Percentiles rank a stretch among this genome's conserved stretches.
Evolutionary conservation across 23 tunicate species (phyloP).

Genomic region (Clavelina lepadiformis): DNA sequence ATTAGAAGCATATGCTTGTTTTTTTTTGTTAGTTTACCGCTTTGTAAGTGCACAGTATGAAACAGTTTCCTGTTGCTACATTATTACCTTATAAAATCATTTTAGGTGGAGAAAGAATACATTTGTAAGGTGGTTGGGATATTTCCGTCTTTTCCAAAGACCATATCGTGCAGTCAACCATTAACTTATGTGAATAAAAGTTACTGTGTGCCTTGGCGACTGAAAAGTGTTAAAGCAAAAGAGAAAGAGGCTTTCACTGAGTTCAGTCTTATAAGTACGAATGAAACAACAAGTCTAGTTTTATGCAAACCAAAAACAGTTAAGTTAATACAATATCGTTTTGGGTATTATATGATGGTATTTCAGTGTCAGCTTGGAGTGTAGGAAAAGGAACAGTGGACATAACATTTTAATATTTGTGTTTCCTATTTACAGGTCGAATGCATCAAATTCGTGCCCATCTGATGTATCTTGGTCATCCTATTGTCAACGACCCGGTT

Average conservation of each 20-base stretch:
- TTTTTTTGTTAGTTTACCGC: too few relatives aligned
- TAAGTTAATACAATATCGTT: slow-evolving; percentile 1
- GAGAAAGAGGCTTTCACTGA: slow-evolving; percentile 62
- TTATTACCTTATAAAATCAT: too few relatives aligned
- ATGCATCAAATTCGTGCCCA: slow-evolving; percentile 98
- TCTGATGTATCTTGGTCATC: slow-evolving; percentile 83
- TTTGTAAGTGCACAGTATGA: too few relatives aligned
- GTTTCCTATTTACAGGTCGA: slow-evolving; percentile 59
- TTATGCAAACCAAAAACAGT: slow-evolving; percentile 90
- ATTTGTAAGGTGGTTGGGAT: slow-evolving; percentile 89
- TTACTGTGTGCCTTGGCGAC: slow-evolving; percentile 38
- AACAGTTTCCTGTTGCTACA: too few relatives aligned
- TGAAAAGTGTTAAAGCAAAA: slow-evolving; percentile 27
- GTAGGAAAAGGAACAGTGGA: too few relatives aligned
- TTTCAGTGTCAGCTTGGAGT: too few relatives aligned
- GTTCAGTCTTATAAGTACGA: slow-evolving; percentile 38
- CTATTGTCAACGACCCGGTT: slow-evolving; percentile 84
- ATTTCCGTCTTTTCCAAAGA: slow-evolving; percentile 45
- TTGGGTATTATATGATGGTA: too few relatives aligned
- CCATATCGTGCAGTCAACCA: slow-evolving; percentile 41
- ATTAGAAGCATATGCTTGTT: too few relatives aligned
- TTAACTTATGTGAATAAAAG: slow-evolving; percentile 57
- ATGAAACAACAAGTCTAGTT: slow-evolving; percentile 65
- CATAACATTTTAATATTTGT: too few relatives aligned
- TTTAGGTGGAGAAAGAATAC: slow-evolving; percentile 90